These are phyloP conservation scores for Malacoctenus gilli DNA, from an alignment of 2,797 vertebrate species.

Conservation along the genomic window DNA sequence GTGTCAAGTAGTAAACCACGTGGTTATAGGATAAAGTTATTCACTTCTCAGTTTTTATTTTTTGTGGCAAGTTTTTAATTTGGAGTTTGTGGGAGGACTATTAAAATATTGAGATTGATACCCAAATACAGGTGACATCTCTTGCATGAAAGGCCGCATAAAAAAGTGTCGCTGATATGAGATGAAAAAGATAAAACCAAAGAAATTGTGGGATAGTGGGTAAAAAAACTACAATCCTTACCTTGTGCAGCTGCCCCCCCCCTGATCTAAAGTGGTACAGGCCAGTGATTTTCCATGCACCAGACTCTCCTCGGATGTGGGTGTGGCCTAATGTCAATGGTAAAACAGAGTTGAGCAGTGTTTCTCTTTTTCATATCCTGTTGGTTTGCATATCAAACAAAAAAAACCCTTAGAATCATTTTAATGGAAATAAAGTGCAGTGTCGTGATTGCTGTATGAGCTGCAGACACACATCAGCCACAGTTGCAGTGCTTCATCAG, in stretches of 20 bases:
- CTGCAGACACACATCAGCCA: neutral
- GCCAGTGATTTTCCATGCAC: constrained; percentile 79
- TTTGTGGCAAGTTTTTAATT: no score
- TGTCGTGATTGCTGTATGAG: constrained; percentile 11
- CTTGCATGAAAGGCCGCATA: neutral
- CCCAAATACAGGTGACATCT: no score
- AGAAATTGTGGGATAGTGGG: constrained; percentile 12
- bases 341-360: constrained; percentile 33
- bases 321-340: constrained; percentile 69
- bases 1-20: no score
- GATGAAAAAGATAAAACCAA: neutral
- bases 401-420: constrained; percentile 5
- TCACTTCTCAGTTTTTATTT: no score
- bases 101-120: no score
- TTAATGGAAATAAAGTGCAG: constrained; percentile 4
- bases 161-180: neutral
- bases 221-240: constrained; percentile 25
- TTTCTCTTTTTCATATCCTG: constrained; percentile 10
- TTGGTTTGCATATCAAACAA: constrained; percentile 7
- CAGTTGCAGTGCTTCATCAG: constrained; percentile 10
- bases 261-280: constrained; percentile 66
- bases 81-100: no score
- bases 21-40: no score
- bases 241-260: constrained; percentile 33
- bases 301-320: constrained; percentile 64